These are phyloP conservation scores for Passer montanus DNA, from an alignment of 2,113 vertebrate species.

Conservation along the genomic window DNA sequence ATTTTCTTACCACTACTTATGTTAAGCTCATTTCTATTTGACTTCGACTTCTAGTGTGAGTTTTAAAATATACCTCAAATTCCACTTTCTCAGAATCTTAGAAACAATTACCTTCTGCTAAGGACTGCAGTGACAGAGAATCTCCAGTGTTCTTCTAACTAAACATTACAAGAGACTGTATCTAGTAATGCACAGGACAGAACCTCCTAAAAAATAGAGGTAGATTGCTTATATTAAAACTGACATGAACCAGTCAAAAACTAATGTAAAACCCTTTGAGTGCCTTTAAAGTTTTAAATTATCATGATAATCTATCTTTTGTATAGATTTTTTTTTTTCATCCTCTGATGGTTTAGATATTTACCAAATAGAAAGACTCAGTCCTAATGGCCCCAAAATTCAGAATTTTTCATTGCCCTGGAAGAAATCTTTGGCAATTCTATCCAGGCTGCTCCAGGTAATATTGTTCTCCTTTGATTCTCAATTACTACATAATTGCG, in stretches of 20 bases:
- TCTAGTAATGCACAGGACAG: not conserved
- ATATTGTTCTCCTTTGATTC: not conserved
- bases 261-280: not conserved
- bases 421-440: not conserved
- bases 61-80: not conserved
- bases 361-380: not conserved
- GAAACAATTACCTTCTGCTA: not conserved
- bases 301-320: not conserved
- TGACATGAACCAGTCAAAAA: not conserved
- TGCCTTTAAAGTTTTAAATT: not conserved
- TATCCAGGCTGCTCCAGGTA: not conserved
- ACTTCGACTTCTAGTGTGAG: not conserved
- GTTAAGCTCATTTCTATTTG: not conserved
- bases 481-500: not conserved
- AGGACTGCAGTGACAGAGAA: not conserved
- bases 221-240: not conserved
- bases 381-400: not conserved
- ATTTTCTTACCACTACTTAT: not conserved
- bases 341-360: not conserved
- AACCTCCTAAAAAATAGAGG: not conserved
- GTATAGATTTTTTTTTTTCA: not conserved
- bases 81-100: not conserved
- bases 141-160: not conserved
- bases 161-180: not conserved
- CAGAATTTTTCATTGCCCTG: not conserved